Conservation (phyloP, 1,140 invertebrate genomes). For the Heliconius congener region DNA sequence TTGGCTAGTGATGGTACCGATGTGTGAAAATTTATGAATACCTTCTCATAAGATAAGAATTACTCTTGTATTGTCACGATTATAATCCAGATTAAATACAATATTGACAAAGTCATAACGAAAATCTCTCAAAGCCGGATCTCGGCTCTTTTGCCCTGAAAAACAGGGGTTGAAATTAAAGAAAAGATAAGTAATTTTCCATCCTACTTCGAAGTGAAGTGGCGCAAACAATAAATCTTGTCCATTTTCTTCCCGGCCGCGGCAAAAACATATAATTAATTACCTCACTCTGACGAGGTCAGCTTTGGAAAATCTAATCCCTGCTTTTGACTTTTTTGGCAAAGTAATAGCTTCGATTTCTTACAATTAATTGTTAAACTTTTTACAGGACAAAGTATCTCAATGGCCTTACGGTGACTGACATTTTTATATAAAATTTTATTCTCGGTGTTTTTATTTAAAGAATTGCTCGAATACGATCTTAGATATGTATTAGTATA, state of each 20-base stretch:
- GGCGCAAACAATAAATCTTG: slow-evolving; percentile 73
- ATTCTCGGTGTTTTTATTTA: background rate
- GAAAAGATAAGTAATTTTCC: slow-evolving; percentile 62
- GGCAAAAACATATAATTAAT: slow-evolving; percentile 76
- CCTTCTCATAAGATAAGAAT: background rate
- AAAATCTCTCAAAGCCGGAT: slow-evolving; percentile 52
- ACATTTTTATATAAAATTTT: background rate
- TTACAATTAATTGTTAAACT: slow-evolving; percentile 23
- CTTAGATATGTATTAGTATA: no score
- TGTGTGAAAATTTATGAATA: background rate
- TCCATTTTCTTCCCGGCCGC: slow-evolving; percentile 62
- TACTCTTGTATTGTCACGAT: slow-evolving; percentile 18
- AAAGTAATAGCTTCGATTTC: slow-evolving; percentile 60
- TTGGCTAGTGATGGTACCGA: background rate
- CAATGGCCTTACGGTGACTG: background rate
- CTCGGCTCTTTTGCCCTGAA: slow-evolving; percentile 50
- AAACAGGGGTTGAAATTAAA: slow-evolving; percentile 59
- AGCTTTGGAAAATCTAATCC: slow-evolving; percentile 62
- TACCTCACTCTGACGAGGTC: slow-evolving; percentile 59
- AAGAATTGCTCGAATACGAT: background rate
- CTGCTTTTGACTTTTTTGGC: slow-evolving; percentile 64
- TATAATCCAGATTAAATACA: slow-evolving; percentile 37
- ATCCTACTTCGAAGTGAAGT: slow-evolving; percentile 49
- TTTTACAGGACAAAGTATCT: slow-evolving; percentile 16
- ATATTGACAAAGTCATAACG: slow-evolving; percentile 47